phyloP scores from a whole-genome alignment of 2,113 vertebrate species.

The Thermophis baileyi region DNA sequence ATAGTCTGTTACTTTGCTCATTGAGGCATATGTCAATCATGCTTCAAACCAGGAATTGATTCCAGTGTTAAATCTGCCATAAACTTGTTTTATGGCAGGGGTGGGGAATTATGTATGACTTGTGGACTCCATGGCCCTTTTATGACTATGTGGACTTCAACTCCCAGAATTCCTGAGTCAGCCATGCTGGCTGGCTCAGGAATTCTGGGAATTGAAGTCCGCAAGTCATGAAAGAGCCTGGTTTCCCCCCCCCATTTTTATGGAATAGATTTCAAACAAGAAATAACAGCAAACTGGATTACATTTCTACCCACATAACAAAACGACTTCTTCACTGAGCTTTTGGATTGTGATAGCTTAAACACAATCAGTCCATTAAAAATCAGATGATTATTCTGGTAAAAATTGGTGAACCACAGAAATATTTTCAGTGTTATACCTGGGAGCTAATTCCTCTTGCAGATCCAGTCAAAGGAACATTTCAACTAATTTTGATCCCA shows the following conservation, averaged over 20 bases:
- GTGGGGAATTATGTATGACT: no score
- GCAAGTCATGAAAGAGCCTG: no score
- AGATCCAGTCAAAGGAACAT: background rate
- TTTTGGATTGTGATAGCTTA: background rate
- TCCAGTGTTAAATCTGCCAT: background rate
- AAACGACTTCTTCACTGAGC: background rate
- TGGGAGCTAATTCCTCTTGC: background rate
- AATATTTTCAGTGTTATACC: background rate
- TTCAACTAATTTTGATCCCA: background rate
- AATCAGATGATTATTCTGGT: background rate
- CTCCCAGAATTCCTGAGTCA: background rate
- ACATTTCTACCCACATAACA: background rate
- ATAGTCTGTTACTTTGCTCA: constrained; percentile 6
- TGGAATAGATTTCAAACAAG: background rate
- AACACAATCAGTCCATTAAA: background rate
- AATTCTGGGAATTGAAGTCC: background rate
- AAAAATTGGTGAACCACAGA: background rate
- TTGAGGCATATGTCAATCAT: background rate
- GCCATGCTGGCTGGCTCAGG: background rate
- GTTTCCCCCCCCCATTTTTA: background rate
- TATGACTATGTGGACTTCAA: background rate
- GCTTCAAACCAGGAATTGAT: background rate
- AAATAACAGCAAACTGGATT: background rate
- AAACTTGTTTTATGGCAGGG: background rate
- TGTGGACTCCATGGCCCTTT: background rate